Evolutionary conservation across 1,140 invertebrate species (phyloP).

Genomic region (Schlechtendalia chinensis): DNA sequence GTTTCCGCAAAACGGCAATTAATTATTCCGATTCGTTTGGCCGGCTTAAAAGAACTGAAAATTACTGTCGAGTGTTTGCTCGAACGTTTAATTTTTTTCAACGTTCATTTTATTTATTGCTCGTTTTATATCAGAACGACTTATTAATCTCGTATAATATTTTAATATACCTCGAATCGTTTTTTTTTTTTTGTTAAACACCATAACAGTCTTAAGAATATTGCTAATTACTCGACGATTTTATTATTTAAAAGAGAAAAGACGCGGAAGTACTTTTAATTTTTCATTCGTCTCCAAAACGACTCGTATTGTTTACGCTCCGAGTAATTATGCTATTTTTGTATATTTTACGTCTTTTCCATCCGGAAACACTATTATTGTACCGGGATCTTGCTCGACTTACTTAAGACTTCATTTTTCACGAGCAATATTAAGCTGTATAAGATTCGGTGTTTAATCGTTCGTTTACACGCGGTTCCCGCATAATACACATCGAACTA

Average conservation of each 20-base stretch:
- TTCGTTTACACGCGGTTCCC: too few relatives aligned
- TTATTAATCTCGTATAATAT: neutral
- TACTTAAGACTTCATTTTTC: too few relatives aligned
- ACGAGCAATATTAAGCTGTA: too few relatives aligned
- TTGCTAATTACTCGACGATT: neutral
- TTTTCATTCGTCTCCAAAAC: neutral
- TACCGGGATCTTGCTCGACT: too few relatives aligned
- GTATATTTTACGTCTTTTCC: too few relatives aligned
- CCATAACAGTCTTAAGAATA: neutral
- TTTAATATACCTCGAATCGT: neutral
- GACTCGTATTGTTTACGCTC: neutral
- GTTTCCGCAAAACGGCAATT: slow-evolving; percentile 4
- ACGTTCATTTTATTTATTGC: neutral
- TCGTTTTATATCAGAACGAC: neutral
- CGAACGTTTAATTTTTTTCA: neutral
- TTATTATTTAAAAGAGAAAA: neutral
- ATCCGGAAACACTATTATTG: too few relatives aligned
- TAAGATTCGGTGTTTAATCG: too few relatives aligned
- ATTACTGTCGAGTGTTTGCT: neutral
- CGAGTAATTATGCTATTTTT: neutral
- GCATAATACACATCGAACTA: too few relatives aligned
- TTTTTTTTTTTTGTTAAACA: neutral
- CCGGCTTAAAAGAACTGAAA: neutral
- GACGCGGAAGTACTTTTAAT: neutral
- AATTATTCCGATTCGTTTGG: slow-evolving; percentile 28